Base-by-base conservation (phyloP, 2,888 invertebrate genomes). In the Strigamia transsilvanica region DNA sequence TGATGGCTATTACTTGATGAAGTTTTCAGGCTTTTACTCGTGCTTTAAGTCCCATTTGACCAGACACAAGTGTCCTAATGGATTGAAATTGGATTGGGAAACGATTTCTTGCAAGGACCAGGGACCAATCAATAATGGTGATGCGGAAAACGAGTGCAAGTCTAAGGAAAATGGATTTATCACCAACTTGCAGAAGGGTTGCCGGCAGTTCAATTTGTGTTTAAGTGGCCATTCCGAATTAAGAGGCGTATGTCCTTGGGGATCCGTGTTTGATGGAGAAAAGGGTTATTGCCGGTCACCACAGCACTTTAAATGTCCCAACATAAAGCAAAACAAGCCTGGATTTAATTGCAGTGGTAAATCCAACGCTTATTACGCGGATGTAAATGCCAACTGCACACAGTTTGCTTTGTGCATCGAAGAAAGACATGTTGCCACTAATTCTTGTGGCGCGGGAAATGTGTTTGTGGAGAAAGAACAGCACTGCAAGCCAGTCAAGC, bases 341-440 rank as follows among this genome's bases (percentile, higher is more conserved):
- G 56, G 56, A 9, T 56, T n/a, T 56, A 56, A 42, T 41, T 85
- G 84, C 51, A 51, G 42, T 7, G 80, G 80, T 7, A 83, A 77
- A 15, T 27, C 56, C 12, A 83, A 91, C 86, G 92, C 91, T 2
- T 91, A 91, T 87, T 91, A 88, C 87, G 87, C 89, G 10, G 90
- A 91, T 85, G 87, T 88, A 41, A 88, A 89, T 0, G 89, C 90
- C 0, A 88, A 88, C 3, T 92, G 91, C 86, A 88, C 87, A 77
- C 88, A 88, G 13, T 92, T 91, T 87, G 91, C 90, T 86, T 90
- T 90, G 87, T 92, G 92, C 85, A 90, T 91, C 18, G 88, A 89
- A 82, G 91, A 91, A 1, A 80, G 83, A 12, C 32, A 82, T 2
- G 79, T 83, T 1, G 83, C 83, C 38, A 83, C 83, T 21, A 84